A percentile compares a stretch with the other conserved stretches of the same genome.
These are phyloP conservation scores for Sphaerodactylus townsendi DNA, from an alignment of 2,113 vertebrate genomes.

Conservation along the genomic window DNA sequence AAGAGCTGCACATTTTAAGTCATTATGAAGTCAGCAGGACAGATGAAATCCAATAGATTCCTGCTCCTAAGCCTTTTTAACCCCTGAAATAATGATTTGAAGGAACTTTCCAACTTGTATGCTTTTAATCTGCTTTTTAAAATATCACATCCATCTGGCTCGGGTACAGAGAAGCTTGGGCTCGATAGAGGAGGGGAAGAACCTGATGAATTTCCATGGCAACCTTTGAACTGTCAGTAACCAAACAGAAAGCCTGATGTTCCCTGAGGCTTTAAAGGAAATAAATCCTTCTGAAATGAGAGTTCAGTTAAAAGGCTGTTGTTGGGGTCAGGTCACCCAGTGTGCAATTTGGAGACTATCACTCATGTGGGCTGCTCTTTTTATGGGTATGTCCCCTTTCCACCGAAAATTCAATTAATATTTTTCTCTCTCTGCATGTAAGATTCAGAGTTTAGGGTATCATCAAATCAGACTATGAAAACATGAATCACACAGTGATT, in stretches of 20 bases:
- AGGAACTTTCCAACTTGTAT: background rate
- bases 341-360: background rate
- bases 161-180: background rate
- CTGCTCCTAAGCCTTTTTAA: background rate
- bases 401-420: rapidly evolving
- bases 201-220: conserved; percentile 56
- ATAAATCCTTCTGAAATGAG: background rate
- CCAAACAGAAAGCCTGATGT: background rate
- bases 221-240: conserved; percentile 45
- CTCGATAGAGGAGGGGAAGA: conserved; percentile 45
- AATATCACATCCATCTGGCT: conserved; percentile 2
- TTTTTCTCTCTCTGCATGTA: background rate
- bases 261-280: conserved; percentile 26
- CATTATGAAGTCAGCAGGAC: background rate
- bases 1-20: background rate
- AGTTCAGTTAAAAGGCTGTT: background rate
- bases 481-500: background rate
- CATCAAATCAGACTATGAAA: background rate
- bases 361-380: background rate
- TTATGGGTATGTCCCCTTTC: background rate
- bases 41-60: background rate
- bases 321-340: background rate
- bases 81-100: background rate
- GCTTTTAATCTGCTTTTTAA: background rate
- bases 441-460: background rate